A percentile compares a stretch with the other conserved stretches of the same genome.
phyloP scores from a whole-genome alignment of 2,797 vertebrate genomes.

The Tragopan temminckii region DNA sequence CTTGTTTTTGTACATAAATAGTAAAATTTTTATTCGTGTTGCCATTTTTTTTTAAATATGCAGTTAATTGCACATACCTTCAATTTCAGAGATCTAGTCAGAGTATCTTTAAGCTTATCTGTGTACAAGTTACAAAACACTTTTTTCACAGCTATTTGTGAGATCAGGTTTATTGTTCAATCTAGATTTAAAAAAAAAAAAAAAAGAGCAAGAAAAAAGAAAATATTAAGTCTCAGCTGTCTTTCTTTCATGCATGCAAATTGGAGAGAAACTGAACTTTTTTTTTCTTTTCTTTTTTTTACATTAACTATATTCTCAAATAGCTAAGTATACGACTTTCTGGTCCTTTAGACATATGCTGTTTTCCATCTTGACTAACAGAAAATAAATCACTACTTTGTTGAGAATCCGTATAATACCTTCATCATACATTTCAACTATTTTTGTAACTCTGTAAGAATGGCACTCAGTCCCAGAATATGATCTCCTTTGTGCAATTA shows the following conservation, averaged over 20 bases:
- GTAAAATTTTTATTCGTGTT: accelerated
- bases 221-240: neutral
- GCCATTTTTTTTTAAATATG: neutral
- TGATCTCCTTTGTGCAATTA: neutral
- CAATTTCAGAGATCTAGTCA: neutral
- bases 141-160: neutral
- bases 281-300: neutral
- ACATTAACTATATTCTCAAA: neutral
- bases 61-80: accelerated
- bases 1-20: accelerated
- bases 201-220: no score
- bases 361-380: neutral
- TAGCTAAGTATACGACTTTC: accelerated
- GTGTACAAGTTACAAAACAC: neutral
- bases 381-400: neutral
- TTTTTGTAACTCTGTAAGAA: neutral
- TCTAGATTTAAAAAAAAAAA: neutral
- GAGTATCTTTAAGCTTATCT: neutral
- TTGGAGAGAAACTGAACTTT: accelerated
- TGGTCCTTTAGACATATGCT: neutral
- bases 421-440: neutral
- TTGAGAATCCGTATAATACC: neutral
- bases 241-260: accelerated
- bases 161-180: neutral
- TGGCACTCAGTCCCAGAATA: neutral